phyloP scores from a whole-genome alignment of 2,113 vertebrate genomes.

The Ploceus nigricollis region DNA sequence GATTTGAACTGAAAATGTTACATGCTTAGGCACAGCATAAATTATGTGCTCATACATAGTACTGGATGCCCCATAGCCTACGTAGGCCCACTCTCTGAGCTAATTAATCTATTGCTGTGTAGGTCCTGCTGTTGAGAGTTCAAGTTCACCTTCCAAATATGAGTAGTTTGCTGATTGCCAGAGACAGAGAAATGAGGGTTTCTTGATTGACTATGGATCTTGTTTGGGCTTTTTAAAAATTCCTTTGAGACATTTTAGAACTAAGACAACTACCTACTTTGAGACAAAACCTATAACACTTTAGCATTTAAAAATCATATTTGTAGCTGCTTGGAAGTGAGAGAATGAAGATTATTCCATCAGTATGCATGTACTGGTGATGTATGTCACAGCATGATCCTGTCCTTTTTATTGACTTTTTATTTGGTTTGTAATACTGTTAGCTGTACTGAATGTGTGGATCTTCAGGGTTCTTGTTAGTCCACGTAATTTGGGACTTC shows the following conservation, averaged over 20 bases:
- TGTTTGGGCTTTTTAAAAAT: not conserved
- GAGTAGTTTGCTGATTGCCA: not conserved
- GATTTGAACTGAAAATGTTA: not conserved
- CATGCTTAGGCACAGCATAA: not conserved
- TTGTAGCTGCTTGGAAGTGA: not conserved
- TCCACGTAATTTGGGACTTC: not conserved
- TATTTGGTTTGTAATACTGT: not conserved
- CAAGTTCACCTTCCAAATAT: not conserved
- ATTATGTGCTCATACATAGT: not conserved
- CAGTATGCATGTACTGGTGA: not conserved
- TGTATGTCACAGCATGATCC: not conserved
- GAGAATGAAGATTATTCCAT: not conserved
- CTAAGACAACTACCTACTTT: not conserved
- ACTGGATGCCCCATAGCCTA: not conserved
- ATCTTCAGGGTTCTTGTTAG: not conserved
- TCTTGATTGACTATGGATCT: not conserved
- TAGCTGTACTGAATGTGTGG: not conserved
- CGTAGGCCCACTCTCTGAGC: not conserved
- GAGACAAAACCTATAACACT: not conserved
- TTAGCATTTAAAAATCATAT: not conserved
- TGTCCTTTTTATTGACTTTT: not conserved
- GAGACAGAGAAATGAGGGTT: not conserved
- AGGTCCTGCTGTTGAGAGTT: not conserved
- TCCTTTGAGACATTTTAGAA: not conserved
- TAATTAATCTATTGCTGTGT: not conserved